phyloP scores from a whole-genome alignment of 23 tunicate species.

The Ciona savignyi region DNA sequence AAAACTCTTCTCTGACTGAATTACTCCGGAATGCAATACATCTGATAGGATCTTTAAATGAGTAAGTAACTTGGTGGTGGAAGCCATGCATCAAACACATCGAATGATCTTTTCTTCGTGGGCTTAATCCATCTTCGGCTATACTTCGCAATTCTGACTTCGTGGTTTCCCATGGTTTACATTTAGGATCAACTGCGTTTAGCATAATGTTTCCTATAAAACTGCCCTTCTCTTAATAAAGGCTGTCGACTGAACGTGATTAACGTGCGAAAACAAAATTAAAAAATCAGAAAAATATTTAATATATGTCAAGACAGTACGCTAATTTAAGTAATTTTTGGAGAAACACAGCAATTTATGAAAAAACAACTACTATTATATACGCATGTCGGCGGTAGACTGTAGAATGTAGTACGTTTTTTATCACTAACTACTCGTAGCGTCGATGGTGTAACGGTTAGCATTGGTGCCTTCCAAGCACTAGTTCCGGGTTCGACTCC shows the following conservation, averaged over 20 bases:
- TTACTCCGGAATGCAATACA: conserved; percentile 49
- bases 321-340: no score
- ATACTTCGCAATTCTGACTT: conserved; percentile 15
- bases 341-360: no score
- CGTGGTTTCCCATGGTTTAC: conserved; percentile 25
- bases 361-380: background rate
- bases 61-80: conserved; percentile 35
- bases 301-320: background rate
- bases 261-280: no score
- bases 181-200: conserved; percentile 50
- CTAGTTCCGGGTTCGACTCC: conserved; percentile 5
- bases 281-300: no score
- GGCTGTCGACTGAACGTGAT: no score
- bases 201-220: conserved; percentile 13
- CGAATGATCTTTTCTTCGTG: conserved; percentile 18
- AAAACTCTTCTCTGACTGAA: conserved; percentile 50
- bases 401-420: no score
- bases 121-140: background rate
- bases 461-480: conserved; percentile 5
- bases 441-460: conserved; percentile 3
- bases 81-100: conserved; percentile 64
- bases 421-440: no score
- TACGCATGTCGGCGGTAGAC: background rate
- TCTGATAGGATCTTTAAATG: conserved; percentile 35
- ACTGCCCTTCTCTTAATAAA: no score